phyloP scores from a whole-genome alignment of 1,140 invertebrate species.

The Dreissena rostriformis region DNA sequence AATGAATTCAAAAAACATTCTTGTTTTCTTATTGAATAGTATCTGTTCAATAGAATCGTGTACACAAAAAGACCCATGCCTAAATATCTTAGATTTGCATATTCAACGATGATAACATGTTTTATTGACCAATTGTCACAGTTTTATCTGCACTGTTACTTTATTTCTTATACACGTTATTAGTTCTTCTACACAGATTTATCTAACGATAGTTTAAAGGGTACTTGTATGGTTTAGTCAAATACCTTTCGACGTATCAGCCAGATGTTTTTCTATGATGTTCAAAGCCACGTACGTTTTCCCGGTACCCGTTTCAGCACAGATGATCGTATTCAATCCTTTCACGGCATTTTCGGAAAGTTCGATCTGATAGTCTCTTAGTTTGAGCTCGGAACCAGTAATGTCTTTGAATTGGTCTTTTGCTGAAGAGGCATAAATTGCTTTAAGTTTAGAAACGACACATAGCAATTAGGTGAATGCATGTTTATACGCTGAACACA shows the following conservation, averaged over 20 bases:
- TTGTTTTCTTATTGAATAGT: too few species aligned
- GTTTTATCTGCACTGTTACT: neutral
- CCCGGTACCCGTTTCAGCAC: slow-evolving; percentile 71
- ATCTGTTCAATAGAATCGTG: too few species aligned
- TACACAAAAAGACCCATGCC: too few species aligned
- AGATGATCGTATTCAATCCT: slow-evolving; percentile 58
- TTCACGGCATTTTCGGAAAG: slow-evolving; percentile 56
- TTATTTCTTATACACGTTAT: neutral
- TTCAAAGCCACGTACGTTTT: slow-evolving; percentile 72
- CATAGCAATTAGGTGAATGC: too few species aligned
- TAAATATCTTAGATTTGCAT: too few species aligned
- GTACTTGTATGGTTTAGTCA: neutral
- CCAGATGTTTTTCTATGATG: slow-evolving; percentile 64
- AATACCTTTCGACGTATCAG: neutral
- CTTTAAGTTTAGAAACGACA: too few species aligned
- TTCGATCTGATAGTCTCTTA: slow-evolving; percentile 45
- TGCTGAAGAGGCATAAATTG: too few species aligned
- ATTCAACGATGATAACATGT: too few species aligned
- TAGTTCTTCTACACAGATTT: neutral
- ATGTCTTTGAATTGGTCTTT: too few species aligned
- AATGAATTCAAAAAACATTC: neutral
- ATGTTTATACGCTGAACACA: too few species aligned
- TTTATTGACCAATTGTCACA: neutral
- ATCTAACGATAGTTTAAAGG: neutral
- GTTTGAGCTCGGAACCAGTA: neutral